phyloP scores from a whole-genome alignment of 1,140 invertebrate species.

The Drosophila hydei region DNA sequence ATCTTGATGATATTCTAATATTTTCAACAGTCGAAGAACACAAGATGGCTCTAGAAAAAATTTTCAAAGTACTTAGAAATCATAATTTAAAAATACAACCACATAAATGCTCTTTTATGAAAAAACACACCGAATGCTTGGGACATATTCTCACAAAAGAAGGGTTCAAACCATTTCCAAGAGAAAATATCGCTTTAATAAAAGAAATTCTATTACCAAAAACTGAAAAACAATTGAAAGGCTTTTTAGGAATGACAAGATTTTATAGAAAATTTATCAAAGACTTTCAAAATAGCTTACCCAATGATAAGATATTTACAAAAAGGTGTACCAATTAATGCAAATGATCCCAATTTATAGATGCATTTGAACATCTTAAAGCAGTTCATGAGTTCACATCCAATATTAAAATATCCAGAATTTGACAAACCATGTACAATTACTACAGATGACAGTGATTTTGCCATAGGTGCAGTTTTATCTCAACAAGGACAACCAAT shows the following conservation, averaged over 20 bases:
- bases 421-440: slow-evolving; percentile 2
- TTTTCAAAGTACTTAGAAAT: neutral
- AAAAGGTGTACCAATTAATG: neutral
- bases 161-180: neutral
- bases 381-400: neutral
- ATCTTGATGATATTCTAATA: neutral
- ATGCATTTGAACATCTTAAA: neutral
- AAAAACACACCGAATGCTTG: neutral
- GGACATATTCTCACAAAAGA: neutral
- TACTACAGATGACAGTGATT: slow-evolving; percentile 2
- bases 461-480: neutral
- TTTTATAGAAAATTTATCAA: slow-evolving; percentile 1
- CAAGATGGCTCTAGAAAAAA: too few relatives aligned
- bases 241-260: neutral
- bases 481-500: too few relatives aligned
- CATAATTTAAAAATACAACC: too few relatives aligned
- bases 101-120: too few relatives aligned
- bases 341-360: neutral
- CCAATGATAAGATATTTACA: slow-evolving; percentile 1
- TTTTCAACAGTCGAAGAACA: neutral
- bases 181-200: neutral
- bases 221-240: neutral
- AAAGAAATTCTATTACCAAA: neutral
- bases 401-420: neutral
- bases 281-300: neutral